These are phyloP conservation scores for Drosophila tropicalis DNA, from an alignment of 1,140 invertebrate species.

Conservation along the genomic window DNA sequence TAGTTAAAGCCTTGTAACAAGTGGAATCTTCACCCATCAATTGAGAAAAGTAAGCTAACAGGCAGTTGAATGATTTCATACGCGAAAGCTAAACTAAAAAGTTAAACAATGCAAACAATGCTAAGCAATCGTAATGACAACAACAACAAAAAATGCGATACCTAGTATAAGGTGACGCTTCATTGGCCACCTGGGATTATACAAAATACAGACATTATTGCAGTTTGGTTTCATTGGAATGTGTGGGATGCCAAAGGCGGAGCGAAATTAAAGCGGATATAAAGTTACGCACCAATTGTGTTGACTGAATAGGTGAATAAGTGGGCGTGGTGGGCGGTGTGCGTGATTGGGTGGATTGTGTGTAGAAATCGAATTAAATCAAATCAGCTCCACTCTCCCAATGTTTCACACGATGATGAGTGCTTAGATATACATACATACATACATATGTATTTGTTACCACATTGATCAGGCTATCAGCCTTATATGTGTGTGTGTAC, in stretches of 20 bases:
- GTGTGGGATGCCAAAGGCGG: conserved; percentile 17
- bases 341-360: background rate
- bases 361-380: conserved; percentile 8
- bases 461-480: background rate
- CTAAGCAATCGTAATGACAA: conserved; percentile 47
- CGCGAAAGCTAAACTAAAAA: conserved; percentile 12
- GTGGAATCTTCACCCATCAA: background rate
- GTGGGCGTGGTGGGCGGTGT: background rate
- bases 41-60: conserved; percentile 16
- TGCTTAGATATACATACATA: background rate
- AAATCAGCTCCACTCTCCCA: conserved; percentile 14
- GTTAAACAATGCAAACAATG: conserved; percentile 42
- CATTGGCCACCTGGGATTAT: conserved; percentile 21
- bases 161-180: conserved; percentile 37
- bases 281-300: conserved; percentile 51
- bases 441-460: background rate
- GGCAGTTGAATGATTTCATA: conserved; percentile 63
- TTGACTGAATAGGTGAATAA: background rate
- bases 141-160: conserved; percentile 30
- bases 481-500: background rate
- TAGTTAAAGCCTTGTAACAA: too few species aligned
- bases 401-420: background rate
- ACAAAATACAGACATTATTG: conserved; percentile 5
- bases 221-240: background rate
- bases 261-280: conserved; percentile 16